Conservation (phyloP, 1,140 invertebrate genomes). For the Belonocnema kinseyi region DNA sequence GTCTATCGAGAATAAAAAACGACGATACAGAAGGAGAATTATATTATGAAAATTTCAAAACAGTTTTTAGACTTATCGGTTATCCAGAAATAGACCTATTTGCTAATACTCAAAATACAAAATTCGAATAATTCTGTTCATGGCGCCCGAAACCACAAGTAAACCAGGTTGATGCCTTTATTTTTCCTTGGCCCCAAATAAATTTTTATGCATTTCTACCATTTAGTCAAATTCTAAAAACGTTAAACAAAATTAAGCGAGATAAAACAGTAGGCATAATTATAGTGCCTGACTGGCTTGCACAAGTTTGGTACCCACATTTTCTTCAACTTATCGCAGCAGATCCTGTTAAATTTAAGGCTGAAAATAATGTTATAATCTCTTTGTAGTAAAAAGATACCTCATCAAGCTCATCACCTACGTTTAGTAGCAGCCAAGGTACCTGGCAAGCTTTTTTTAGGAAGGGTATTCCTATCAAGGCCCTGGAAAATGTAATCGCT, state of each 20-base stretch:
- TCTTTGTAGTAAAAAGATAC: constrained; percentile 35
- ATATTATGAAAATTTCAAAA: not conserved
- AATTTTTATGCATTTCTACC: constrained; percentile 38
- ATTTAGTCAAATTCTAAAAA: constrained; percentile 32
- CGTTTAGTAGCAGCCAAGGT: constrained; percentile 35
- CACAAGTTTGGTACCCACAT: constrained; percentile 15
- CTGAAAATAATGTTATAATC: constrained; percentile 34
- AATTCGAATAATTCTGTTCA: constrained; percentile 35
- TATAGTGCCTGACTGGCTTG: constrained; percentile 4
- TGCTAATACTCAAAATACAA: constrained; percentile 28
- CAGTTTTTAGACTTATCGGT: not conserved
- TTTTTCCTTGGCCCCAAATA: constrained; percentile 28
- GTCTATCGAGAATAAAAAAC: constrained; percentile 36
- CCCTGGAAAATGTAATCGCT: constrained; percentile 17
- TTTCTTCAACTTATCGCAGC: not conserved
- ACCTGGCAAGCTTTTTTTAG: constrained; percentile 17
- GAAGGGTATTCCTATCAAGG: constrained; percentile 2
- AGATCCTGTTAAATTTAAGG: constrained; percentile 21
- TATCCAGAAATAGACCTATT: constrained; percentile 31
- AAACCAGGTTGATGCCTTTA: constrained; percentile 30
- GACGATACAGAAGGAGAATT: constrained; percentile 41
- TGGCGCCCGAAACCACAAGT: constrained; percentile 1
- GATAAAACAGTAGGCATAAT: constrained; percentile 12
- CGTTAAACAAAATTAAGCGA: constrained; percentile 10
- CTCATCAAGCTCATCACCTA: constrained; percentile 30